Conservation (phyloP, 2,888 invertebrate genomes). For the Pristionchus exspectatus region DNA sequence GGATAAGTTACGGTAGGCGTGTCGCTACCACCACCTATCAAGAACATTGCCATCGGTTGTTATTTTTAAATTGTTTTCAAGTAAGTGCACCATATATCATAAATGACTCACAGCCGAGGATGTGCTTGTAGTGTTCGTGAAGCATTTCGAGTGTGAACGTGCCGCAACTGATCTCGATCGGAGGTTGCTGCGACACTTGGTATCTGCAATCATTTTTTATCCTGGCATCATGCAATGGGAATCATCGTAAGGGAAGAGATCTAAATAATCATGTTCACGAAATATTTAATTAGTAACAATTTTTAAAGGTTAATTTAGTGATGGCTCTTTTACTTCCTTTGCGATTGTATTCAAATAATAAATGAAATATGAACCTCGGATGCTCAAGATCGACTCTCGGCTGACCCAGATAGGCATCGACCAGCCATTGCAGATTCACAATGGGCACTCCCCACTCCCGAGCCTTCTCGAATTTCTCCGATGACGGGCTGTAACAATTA, state of each 20-base stretch:
- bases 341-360: no score
- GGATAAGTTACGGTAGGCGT: not conserved
- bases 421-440: slow-evolving; percentile 84
- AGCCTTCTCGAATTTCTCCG: slow-evolving; percentile 89
- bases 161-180: slow-evolving; percentile 56
- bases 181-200: slow-evolving; percentile 38
- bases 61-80: not conserved
- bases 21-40: no score
- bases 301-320: no score
- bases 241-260: no score
- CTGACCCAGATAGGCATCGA: slow-evolving; percentile 68
- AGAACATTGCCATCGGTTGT: no score
- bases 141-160: slow-evolving; percentile 60
- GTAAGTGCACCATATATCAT: not conserved
- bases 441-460: slow-evolving; percentile 93
- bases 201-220: no score
- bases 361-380: no score
- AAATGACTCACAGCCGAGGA: slow-evolving; percentile 57
- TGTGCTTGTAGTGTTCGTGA: slow-evolving; percentile 56
- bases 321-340: no score
- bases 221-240: no score
- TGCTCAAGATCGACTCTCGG: slow-evolving; percentile 59
- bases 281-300: no score
- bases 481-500: slow-evolving; percentile 12
- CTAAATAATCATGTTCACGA: no score